Evolutionary conservation across 1,140 invertebrate genomes (phyloP), one percentile per base, ranked within the genome.

Genomic region (Temnothorax longispinosus): DNA sequence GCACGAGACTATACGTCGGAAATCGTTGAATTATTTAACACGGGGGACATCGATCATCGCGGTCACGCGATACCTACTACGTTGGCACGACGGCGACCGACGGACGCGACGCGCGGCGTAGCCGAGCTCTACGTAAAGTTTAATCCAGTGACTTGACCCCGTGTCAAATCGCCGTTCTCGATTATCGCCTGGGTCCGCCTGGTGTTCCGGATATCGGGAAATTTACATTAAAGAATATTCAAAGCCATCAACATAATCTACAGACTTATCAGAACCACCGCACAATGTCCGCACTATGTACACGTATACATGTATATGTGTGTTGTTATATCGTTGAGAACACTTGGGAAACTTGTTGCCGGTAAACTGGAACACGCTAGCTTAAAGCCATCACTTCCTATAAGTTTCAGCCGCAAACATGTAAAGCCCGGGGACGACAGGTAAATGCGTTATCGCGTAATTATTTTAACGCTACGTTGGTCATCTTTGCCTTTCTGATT

Each of bases 21-120:
- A 91, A 93, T 93, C 82, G 84, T 85, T 93, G 91, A 93, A 93
- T 93, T 93, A 93, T 93, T 93, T 92, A 92, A 93, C 78, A 64
- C 86, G 18, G 41, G 85, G 78, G 72, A 85, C 90, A 92, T 91
- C 90, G 92, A 93, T 93, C 91, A 93, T 92, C 87, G 69, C 56
- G 89, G 91, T 93, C 92, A 93, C 92, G 92, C 91, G 90, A 93
- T 89, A 69, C 65, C 38, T 69, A 88, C 38, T 69, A 88, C 85
- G 88, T 81, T 76, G 62, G 50, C 71, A 11, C 60, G 27, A 54
- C 65, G 32, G 65, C 32, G 27, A 27, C 27, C 27, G 27, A 27
- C 27, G 60, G 27, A 27, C 27, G 60, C 65, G 32, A 54, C 32
- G 75, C 27, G 60, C 65, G 32, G 60, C 32, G 75, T 86, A 58